Conservation (phyloP, 2,797 vertebrate genomes). For the Semaprochilodus insignis region DNA sequence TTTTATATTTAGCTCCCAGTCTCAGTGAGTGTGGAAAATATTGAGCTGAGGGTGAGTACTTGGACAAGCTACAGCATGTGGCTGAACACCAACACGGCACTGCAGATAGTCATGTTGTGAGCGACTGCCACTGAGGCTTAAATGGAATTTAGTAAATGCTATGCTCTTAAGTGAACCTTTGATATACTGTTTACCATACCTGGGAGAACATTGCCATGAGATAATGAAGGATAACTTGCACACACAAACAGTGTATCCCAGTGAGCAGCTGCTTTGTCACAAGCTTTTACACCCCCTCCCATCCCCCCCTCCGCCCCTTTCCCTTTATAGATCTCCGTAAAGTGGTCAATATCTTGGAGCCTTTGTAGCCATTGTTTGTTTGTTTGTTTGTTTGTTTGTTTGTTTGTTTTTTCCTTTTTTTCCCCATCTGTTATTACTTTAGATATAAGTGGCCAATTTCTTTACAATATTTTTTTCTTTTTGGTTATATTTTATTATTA, state of each 20-base stretch:
- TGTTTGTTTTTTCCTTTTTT: neutral
- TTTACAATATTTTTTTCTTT: neutral
- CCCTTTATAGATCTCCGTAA: too few species aligned
- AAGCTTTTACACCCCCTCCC: too few species aligned
- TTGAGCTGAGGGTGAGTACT: neutral
- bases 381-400: too few species aligned
- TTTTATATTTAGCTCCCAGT: neutral
- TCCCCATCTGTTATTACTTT: neutral
- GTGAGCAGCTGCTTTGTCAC: neutral
- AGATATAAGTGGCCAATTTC: neutral
- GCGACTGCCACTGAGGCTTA: neutral
- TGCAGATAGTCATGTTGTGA: neutral
- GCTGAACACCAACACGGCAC: neutral
- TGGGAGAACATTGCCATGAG: neutral
- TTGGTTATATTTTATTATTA: too few species aligned
- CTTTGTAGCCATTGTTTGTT: too few species aligned
- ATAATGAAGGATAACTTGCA: slow-evolving; percentile 23
- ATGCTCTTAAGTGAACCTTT: neutral
- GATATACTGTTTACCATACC: neutral
- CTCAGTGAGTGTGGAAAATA: slow-evolving; percentile 6
- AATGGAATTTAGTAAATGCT: neutral
- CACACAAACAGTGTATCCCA: neutral
- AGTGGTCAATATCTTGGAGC: too few species aligned
- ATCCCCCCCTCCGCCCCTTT: too few species aligned
- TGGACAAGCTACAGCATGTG: slow-evolving; percentile 1